Percentiles rank a stretch among this genome's conserved stretches.
Conservation (phyloP, 2,888 invertebrate species). For the Drosophila algonquin region DNA sequence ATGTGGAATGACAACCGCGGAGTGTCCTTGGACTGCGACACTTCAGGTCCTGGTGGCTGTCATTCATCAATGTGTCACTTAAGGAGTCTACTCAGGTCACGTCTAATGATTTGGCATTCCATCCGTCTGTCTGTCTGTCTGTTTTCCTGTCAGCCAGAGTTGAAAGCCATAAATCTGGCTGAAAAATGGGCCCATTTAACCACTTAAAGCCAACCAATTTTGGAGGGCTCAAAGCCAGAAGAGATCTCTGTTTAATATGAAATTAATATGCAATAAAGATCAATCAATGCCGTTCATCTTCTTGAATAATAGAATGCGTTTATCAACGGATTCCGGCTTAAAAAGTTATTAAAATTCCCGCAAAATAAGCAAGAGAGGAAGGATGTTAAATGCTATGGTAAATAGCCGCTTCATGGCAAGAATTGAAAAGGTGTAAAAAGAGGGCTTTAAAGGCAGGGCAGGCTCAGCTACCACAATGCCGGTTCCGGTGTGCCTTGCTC, state of each 20-base stretch:
- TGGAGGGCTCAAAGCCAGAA: too few species aligned
- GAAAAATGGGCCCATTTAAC: background rate
- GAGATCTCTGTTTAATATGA: slow-evolving; percentile 14
- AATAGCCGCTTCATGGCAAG: slow-evolving; percentile 24
- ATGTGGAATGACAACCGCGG: slow-evolving; percentile 4
- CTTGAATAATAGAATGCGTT: slow-evolving; percentile 21
- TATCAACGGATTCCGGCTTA: slow-evolving; percentile 32
- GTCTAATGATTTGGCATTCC: slow-evolving; percentile 46
- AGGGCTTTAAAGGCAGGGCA: slow-evolving; percentile 20
- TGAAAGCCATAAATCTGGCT: slow-evolving; percentile 39
- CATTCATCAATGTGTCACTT: slow-evolving; percentile 73
- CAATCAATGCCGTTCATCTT: slow-evolving; percentile 1
- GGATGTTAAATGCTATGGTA: background rate
- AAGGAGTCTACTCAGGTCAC: slow-evolving; percentile 45
- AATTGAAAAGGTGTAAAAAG: slow-evolving; percentile 20
- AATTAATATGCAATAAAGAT: slow-evolving; percentile 40
- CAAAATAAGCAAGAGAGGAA: background rate
- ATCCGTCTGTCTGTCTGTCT: slow-evolving; percentile 22
- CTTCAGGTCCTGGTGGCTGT: slow-evolving; percentile 20
- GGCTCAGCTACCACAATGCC: background rate
- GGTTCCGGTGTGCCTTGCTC: background rate
- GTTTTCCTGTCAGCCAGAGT: slow-evolving; percentile 36
- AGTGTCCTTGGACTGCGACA: slow-evolving; percentile 3
- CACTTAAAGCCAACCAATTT: slow-evolving; percentile 8
- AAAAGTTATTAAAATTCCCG: background rate